Percentiles rank a stretch among this genome's conserved stretches.
These are phyloP conservation scores for Calcarius lapponicus DNA, from an alignment of 2,797 vertebrate genomes.

Conservation along the genomic window DNA sequence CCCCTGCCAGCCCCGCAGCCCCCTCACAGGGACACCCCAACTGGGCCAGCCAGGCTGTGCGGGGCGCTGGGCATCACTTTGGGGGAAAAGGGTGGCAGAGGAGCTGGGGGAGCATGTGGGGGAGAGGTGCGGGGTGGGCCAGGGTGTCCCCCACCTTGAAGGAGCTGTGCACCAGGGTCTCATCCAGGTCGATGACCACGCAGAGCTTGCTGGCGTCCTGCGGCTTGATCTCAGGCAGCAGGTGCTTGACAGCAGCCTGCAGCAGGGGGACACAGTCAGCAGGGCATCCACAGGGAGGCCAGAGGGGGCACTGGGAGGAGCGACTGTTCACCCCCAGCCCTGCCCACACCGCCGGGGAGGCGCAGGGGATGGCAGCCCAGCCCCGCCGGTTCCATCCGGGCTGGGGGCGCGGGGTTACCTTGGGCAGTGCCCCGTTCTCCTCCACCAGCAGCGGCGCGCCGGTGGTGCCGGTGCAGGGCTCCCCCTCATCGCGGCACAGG, in stretches of 20 bases:
- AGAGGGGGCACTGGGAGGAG: accelerated
- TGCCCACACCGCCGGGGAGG: no score
- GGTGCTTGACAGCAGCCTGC: constrained; percentile 82
- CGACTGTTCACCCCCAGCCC: neutral
- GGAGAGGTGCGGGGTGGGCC: neutral
- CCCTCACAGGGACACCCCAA: neutral
- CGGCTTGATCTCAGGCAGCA: constrained; percentile 87
- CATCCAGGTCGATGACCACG: constrained; percentile 96
- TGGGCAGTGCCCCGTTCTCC: constrained; percentile 87
- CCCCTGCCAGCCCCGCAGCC: neutral
- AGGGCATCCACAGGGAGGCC: accelerated
- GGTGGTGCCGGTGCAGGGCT: constrained; percentile 77
- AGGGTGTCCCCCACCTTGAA: constrained; percentile 85
- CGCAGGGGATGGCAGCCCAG: accelerated
- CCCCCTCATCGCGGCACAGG: constrained; percentile 24
- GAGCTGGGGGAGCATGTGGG: accelerated
- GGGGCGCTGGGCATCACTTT: neutral
- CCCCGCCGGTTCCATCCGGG: neutral
- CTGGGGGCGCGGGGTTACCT: constrained; percentile 70
- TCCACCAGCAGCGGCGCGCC: constrained; percentile 83
- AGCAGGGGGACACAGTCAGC: neutral
- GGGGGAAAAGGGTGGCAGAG: neutral
- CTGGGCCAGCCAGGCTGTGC: neutral
- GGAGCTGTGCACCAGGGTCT: constrained; percentile 97
- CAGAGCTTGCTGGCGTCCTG: constrained; percentile 93